phyloP scores from a whole-genome alignment of 2,888 invertebrate species.

The Synergus japonicus region DNA sequence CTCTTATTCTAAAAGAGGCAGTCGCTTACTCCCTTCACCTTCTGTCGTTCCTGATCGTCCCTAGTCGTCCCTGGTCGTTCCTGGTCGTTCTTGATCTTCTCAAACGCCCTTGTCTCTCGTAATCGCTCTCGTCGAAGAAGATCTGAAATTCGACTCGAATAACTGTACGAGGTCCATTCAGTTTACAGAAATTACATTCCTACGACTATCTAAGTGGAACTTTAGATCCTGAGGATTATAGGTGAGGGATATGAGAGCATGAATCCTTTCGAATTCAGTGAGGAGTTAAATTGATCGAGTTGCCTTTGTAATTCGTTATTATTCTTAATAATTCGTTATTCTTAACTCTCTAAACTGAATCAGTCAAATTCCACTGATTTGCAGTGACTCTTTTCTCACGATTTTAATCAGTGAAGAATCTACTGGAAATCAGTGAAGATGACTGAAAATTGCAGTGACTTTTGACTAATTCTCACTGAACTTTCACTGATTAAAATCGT shows the following conservation, averaged over 20 bases:
- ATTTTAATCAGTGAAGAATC: too few relatives aligned
- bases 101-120: neutral
- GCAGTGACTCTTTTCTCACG: too few relatives aligned
- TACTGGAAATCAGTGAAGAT: too few relatives aligned
- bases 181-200: neutral
- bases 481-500: too few relatives aligned
- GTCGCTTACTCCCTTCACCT: slow-evolving; percentile 16
- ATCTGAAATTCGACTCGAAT: slow-evolving; percentile 19
- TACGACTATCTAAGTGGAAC: neutral
- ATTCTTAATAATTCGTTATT: too few relatives aligned
- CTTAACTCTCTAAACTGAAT: too few relatives aligned
- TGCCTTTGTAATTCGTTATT: too few relatives aligned
- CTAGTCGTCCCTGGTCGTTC: neutral
- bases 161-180: neutral
- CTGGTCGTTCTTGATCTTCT: slow-evolving; percentile 5
- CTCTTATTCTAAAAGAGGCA: slow-evolving; percentile 37
- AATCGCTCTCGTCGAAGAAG: slow-evolving; percentile 7
- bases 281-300: too few relatives aligned
- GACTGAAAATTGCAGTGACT: too few relatives aligned
- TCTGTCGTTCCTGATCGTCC: neutral
- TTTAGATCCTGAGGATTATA: neutral
- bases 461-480: too few relatives aligned
- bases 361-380: too few relatives aligned
- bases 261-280: neutral
- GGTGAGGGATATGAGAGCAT: neutral